Percentiles rank a stretch among this genome's conserved stretches.
phyloP scores from a whole-genome alignment of 2,113 vertebrate genomes.

The Poicephalus meyeri region DNA sequence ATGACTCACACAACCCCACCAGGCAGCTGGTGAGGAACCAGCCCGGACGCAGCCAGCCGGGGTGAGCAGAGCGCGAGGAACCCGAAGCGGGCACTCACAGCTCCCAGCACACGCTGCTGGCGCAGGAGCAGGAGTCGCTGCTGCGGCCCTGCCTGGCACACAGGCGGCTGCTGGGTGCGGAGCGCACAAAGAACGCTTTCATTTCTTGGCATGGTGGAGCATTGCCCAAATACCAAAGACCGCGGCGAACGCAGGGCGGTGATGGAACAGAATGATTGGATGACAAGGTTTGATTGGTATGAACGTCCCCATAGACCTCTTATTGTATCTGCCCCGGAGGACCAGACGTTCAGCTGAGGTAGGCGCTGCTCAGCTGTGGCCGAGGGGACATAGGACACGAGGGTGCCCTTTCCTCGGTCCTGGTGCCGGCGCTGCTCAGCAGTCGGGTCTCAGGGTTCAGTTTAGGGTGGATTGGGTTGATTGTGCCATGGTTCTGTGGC shows the following conservation, averaged over 20 bases:
- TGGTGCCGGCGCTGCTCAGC: not conserved
- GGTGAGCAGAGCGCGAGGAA: conserved; percentile 11
- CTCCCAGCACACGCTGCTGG: not conserved
- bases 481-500: not conserved
- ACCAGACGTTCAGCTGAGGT: not conserved
- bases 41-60: not conserved
- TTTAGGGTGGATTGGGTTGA: not conserved
- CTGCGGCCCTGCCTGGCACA: not conserved
- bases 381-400: not conserved
- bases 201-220: conserved; percentile 34
- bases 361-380: not conserved
- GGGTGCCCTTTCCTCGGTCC: not conserved
- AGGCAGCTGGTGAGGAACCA: not conserved
- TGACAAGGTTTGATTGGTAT: conserved; percentile 53
- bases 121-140: not conserved
- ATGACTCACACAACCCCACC: conserved; percentile 20
- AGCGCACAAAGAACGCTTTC: conserved; percentile 65
- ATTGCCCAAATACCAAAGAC: conserved; percentile 69
- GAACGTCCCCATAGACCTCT: conserved; percentile 8
- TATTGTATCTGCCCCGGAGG: conserved; percentile 30
- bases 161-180: conserved; percentile 36
- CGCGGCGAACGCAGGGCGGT: conserved; percentile 44
- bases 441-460: not conserved
- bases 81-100: not conserved
- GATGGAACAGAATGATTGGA: conserved; percentile 56